phyloP scores from a whole-genome alignment of 1,140 invertebrate genomes.

The Prorops nasuta region DNA sequence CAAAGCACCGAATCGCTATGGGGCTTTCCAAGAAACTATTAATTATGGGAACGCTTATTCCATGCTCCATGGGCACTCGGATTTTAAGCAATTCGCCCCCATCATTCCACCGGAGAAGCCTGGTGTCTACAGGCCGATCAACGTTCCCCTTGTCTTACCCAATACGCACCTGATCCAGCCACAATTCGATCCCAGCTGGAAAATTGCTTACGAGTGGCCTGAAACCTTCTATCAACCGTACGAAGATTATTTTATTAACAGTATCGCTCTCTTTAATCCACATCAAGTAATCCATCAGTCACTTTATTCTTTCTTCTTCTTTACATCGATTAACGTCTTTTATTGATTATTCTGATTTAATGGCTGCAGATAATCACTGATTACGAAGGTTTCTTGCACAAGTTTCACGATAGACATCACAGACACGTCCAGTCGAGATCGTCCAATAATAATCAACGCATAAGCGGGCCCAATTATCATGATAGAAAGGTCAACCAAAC shows the following conservation, averaged over 20 bases:
- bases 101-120: slow-evolving; percentile 13
- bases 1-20: too few species aligned
- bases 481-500: slow-evolving; percentile 2
- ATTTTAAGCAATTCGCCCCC: slow-evolving; percentile 23
- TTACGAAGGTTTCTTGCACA: slow-evolving; percentile 34
- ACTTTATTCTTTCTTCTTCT: too few species aligned
- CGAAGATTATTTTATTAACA: slow-evolving; percentile 27
- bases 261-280: slow-evolving; percentile 32
- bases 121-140: slow-evolving; percentile 34
- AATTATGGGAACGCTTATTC: too few species aligned
- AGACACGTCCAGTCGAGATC: slow-evolving; percentile 21
- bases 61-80: slow-evolving; percentile 29
- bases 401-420: slow-evolving; percentile 28
- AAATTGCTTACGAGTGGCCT: slow-evolving; percentile 35
- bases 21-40: too few species aligned
- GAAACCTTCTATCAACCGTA: slow-evolving; percentile 28
- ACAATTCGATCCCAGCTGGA: slow-evolving; percentile 28
- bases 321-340: too few species aligned
- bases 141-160: slow-evolving; percentile 30
- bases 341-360: too few species aligned
- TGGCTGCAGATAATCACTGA: slow-evolving; percentile 36
- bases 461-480: neutral
- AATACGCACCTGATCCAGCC: too few species aligned
- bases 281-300: slow-evolving; percentile 39
- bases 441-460: slow-evolving; percentile 1